Evolutionary conservation across 2,888 invertebrate genomes (phyloP).

Genomic region (Tribolium freemani): DNA sequence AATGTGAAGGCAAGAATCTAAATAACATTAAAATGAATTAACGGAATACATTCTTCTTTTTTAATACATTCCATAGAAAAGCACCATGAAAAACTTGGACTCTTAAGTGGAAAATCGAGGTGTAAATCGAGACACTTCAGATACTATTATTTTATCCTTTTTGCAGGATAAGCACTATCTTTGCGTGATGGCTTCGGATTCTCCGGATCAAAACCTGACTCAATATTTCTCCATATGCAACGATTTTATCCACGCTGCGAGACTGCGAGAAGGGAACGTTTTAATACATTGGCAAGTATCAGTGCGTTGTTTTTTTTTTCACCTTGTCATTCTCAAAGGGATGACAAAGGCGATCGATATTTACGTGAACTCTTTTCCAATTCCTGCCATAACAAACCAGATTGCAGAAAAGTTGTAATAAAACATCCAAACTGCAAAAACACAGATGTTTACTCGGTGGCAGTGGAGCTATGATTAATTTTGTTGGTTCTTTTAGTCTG

Average conservation of each 20-base stretch:
- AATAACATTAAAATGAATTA: too few species aligned
- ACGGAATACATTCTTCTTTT: too few species aligned
- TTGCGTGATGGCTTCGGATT: conserved; percentile 96
- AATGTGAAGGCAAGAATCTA: too few species aligned
- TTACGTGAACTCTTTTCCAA: background rate
- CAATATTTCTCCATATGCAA: conserved; percentile 95
- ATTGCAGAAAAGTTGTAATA: background rate
- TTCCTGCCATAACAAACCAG: background rate
- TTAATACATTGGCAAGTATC: conserved; percentile 89
- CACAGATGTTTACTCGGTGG: background rate
- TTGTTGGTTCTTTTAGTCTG: conserved; percentile 72
- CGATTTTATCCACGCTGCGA: conserved; percentile 95
- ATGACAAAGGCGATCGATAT: conserved; percentile 3
- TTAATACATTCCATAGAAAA: background rate
- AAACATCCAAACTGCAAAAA: background rate
- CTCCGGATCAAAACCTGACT: conserved; percentile 92
- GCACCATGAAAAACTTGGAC: background rate
- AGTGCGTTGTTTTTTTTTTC: background rate
- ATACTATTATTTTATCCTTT: conserved; percentile 49
- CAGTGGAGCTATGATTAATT: conserved; percentile 9
- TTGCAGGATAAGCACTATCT: conserved; percentile 95
- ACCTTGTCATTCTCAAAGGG: background rate
- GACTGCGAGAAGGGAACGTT: conserved; percentile 90
- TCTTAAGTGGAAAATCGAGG: background rate
- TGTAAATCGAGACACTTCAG: background rate